Percentiles rank a stretch among this genome's conserved stretches.
These are phyloP conservation scores for Typhlomys cinereus DNA, from an alignment of 2,113 vertebrate genomes.

Conservation along the genomic window DNA sequence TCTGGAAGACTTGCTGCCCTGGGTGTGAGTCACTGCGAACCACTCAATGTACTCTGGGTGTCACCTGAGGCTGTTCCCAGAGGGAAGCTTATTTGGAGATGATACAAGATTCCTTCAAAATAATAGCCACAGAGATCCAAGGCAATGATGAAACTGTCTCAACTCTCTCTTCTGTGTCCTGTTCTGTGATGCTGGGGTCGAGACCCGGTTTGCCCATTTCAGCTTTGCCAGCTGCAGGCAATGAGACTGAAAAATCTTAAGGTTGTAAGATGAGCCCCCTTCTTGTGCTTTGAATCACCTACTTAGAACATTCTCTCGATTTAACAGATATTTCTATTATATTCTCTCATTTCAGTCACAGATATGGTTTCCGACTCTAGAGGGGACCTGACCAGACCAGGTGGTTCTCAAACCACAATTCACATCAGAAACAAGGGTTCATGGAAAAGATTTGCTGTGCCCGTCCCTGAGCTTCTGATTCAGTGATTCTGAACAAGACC, in stretches of 20 bases:
- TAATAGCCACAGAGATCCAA: conserved; percentile 55
- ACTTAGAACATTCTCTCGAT: not conserved
- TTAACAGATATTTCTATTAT: not conserved
- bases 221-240: not conserved
- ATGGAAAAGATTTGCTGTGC: not conserved
- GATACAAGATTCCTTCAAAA: conserved; percentile 67
- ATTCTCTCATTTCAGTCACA: not conserved
- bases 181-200: not conserved
- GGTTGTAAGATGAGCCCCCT: not conserved
- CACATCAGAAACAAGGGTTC: not conserved
- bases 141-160: conserved; percentile 65
- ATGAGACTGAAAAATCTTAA: not conserved
- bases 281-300: not conserved
- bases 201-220: not conserved
- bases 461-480: not conserved
- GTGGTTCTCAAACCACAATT: not conserved
- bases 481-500: not conserved
- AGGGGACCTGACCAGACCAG: not conserved
- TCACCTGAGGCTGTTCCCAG: conserved; percentile 62
- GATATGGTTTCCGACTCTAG: not conserved
- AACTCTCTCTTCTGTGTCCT: not conserved
- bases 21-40: not conserved
- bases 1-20: not conserved
- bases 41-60: conserved; percentile 2
- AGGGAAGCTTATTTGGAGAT: conserved; percentile 69